A percentile compares a stretch with the other conserved stretches of the same genome.
These are phyloP conservation scores for Laterallus jamaicensis DNA, from an alignment of 2,113 vertebrate genomes.

Conservation along the genomic window DNA sequence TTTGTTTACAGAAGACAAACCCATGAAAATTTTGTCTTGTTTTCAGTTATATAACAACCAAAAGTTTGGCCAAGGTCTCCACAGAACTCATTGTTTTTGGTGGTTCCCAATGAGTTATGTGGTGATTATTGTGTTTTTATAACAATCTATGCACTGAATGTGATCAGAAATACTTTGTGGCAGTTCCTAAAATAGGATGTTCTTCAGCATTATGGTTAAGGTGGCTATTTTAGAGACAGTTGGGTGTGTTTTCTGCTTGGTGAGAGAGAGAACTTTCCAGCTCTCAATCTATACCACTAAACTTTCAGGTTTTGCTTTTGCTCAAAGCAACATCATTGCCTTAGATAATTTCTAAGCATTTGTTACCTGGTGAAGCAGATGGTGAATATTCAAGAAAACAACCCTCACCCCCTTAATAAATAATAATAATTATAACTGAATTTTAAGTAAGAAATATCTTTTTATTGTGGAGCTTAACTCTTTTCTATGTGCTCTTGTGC, in stretches of 20 bases:
- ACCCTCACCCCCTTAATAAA: rapidly evolving
- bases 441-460: background rate
- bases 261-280: background rate
- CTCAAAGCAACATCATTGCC: background rate
- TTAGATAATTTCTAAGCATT: background rate
- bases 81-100: background rate
- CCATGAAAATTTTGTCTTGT: background rate
- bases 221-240: background rate
- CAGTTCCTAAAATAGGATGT: background rate
- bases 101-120: background rate
- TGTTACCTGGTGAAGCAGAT: background rate
- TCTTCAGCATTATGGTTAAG: background rate
- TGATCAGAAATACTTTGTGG: background rate
- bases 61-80: background rate
- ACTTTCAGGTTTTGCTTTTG: background rate
- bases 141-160: background rate
- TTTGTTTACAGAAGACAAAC: background rate
- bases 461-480: background rate
- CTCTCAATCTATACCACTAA: background rate
- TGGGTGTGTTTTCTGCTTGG: background rate
- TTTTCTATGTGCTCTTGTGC: constrained; percentile 41
- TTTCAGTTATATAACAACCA: background rate
- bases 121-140: background rate
- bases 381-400: background rate
- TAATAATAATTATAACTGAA: background rate